These are phyloP conservation scores for Flexamia atlantica DNA, from an alignment of 2,888 invertebrate genomes.

Conservation along the genomic window DNA sequence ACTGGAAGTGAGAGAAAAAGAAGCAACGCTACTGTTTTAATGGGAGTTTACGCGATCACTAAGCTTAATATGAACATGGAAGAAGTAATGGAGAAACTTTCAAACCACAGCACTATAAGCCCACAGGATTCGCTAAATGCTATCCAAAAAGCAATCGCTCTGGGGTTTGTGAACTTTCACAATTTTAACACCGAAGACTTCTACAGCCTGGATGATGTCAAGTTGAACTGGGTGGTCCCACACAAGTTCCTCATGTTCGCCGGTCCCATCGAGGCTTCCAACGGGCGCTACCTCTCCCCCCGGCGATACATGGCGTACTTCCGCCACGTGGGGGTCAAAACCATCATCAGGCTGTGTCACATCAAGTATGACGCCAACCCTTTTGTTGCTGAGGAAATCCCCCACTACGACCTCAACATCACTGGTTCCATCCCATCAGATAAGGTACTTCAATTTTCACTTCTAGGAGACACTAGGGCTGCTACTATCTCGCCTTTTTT, in stretches of 20 bases:
- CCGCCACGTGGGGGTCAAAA: slow-evolving; percentile 88
- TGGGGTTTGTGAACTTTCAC: neutral
- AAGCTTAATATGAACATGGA: slow-evolving; percentile 85
- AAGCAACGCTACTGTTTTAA: slow-evolving; percentile 96
- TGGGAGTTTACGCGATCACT: slow-evolving; percentile 93
- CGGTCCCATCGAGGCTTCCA: slow-evolving; percentile 86
- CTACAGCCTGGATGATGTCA: slow-evolving; percentile 87
- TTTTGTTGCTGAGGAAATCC: neutral
- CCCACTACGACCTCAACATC: slow-evolving; percentile 26
- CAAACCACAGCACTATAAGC: slow-evolving; percentile 75
- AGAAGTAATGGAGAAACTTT: slow-evolving; percentile 76
- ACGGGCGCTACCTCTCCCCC: slow-evolving; percentile 87
- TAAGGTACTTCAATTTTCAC: too few relatives aligned
- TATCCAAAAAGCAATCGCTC: slow-evolving; percentile 79
- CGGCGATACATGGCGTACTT: slow-evolving; percentile 96
- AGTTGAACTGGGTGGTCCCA: slow-evolving; percentile 99
- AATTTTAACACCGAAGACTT: slow-evolving; percentile 8
- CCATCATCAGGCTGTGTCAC: slow-evolving; percentile 84
- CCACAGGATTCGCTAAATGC: slow-evolving; percentile 84
- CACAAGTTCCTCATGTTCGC: slow-evolving; percentile 98
- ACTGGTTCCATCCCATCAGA: neutral
- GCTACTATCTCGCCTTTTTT: too few relatives aligned
- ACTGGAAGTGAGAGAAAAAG: slow-evolving; percentile 89
- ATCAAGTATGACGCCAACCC: slow-evolving; percentile 41
- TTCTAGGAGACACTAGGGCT: too few relatives aligned